Conservation (phyloP, 2,797 vertebrate species). For the Gymnodraco acuticeps region DNA sequence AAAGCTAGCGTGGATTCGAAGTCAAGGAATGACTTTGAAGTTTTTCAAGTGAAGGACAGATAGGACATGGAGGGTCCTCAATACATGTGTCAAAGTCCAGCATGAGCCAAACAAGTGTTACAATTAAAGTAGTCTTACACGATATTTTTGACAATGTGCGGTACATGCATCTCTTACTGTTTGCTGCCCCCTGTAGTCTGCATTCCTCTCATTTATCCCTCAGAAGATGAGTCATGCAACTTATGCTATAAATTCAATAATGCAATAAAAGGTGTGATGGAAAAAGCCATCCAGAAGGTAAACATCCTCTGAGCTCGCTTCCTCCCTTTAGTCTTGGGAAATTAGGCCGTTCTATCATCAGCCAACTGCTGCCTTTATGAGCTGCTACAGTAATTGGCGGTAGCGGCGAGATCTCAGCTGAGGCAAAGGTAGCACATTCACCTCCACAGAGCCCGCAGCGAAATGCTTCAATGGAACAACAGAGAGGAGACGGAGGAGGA, state of each 20-base stretch:
- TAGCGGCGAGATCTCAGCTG: conserved; percentile 54
- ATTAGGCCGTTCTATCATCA: conserved; percentile 69
- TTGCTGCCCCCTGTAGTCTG: conserved; percentile 89
- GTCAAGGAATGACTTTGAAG: conserved; percentile 48
- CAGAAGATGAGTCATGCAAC: conserved; percentile 61
- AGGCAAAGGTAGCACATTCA: conserved; percentile 63
- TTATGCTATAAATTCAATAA: conserved; percentile 55
- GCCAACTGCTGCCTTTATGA: conserved; percentile 74
- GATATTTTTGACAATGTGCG: background rate
- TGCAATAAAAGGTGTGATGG: conserved; percentile 56
- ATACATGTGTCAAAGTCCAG: conserved; percentile 27
- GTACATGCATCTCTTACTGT: conserved; percentile 72
- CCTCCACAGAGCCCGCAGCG: conserved; percentile 55
- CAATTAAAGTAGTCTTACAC: background rate
- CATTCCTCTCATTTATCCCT: conserved; percentile 41
- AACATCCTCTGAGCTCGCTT: conserved; percentile 63
- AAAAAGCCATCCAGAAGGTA: conserved; percentile 61
- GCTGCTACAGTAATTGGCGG: conserved; percentile 66
- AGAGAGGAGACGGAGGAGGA: conserved; percentile 43
- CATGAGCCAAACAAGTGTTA: conserved; percentile 9
- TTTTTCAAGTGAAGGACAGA: conserved; percentile 52
- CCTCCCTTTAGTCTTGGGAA: conserved; percentile 64
- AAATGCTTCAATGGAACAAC: conserved; percentile 61
- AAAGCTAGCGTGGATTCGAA: conserved; percentile 63
- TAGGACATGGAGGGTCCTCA: conserved; percentile 32